These are phyloP conservation scores for Noctua pronuba DNA, from an alignment of 2,888 invertebrate genomes.

Conservation along the genomic window DNA sequence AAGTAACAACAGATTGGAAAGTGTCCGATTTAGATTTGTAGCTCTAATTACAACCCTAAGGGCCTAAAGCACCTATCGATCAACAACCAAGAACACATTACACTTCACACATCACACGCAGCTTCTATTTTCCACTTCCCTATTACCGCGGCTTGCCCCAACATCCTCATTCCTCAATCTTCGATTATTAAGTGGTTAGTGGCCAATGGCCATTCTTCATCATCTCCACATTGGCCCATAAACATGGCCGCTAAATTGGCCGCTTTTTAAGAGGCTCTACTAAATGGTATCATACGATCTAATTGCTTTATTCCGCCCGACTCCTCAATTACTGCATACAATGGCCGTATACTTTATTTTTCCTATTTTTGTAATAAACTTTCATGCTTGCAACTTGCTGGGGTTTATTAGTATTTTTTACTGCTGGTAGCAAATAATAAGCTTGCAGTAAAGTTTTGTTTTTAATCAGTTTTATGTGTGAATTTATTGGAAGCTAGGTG, in stretches of 20 bases:
- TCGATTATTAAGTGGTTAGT: constrained; percentile 65
- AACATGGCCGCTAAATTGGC: constrained; percentile 55
- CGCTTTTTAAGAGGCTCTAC: constrained; percentile 56
- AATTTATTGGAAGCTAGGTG: constrained; percentile 8
- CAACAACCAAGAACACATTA: constrained; percentile 27
- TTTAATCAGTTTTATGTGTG: constrained; percentile 9
- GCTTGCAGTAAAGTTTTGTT: constrained; percentile 12
- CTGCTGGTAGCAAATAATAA: constrained; percentile 21
- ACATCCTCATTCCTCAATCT: constrained; percentile 42
- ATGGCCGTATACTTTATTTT: constrained; percentile 62
- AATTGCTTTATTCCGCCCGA: constrained; percentile 67
- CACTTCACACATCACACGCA: constrained; percentile 40
- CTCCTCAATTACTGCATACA: constrained; percentile 60
- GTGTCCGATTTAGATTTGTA: constrained; percentile 8
- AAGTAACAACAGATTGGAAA: neutral
- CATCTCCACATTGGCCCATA: constrained; percentile 41
- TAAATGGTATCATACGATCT: constrained; percentile 68
- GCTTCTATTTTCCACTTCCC: constrained; percentile 37
- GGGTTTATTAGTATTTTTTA: constrained; percentile 40
- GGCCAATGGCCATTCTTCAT: constrained; percentile 49
- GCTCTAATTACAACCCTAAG: constrained; percentile 25
- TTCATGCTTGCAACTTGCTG: constrained; percentile 54
- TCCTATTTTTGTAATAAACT: constrained; percentile 61
- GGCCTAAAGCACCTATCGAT: constrained; percentile 22
- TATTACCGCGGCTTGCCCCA: constrained; percentile 14